phyloP scores from a whole-genome alignment of 2,888 invertebrate species.

The Baccha elongata region DNA sequence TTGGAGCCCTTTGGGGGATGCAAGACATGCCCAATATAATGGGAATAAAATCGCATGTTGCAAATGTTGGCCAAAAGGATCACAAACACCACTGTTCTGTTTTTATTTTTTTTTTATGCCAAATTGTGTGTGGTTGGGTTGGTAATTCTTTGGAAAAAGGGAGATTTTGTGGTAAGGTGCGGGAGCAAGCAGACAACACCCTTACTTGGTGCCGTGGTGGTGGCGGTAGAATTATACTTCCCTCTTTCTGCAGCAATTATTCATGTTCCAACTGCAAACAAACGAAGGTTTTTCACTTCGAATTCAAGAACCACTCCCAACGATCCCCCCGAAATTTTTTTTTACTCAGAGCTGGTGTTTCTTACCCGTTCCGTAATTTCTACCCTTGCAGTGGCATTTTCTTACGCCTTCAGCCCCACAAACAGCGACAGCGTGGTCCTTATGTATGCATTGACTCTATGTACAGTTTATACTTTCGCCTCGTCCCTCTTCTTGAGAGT shows the following conservation, averaged over 20 bases:
- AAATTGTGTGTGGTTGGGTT: not conserved
- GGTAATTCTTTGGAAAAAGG: not conserved
- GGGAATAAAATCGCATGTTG: conserved; percentile 61
- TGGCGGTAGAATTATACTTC: conserved; percentile 34
- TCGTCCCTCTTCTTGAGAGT: conserved; percentile 8
- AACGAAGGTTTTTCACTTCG: conserved; percentile 37
- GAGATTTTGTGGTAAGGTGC: conserved; percentile 23
- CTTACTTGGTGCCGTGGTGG: conserved; percentile 25
- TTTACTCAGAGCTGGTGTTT: conserved; percentile 27
- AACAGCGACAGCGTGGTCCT: conserved; percentile 42
- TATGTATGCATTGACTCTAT: conserved; percentile 73
- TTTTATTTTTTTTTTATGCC: not conserved
- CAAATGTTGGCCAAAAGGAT: conserved; percentile 54
- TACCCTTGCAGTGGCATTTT: conserved; percentile 68
- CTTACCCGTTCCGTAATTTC: conserved; percentile 40
- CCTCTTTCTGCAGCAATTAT: conserved; percentile 17
- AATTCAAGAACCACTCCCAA: conserved; percentile 38
- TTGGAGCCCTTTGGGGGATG: not conserved
- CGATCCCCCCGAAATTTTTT: not conserved
- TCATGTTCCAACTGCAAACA: conserved; percentile 1
- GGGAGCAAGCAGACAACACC: conserved; percentile 61
- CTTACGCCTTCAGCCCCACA: conserved; percentile 26
- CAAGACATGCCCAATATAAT: conserved; percentile 22
- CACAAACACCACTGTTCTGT: conserved; percentile 3
- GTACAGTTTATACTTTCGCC: conserved; percentile 2